phyloP scores from a whole-genome alignment of 2,113 vertebrate genomes.

The Trogon melanurus region DNA sequence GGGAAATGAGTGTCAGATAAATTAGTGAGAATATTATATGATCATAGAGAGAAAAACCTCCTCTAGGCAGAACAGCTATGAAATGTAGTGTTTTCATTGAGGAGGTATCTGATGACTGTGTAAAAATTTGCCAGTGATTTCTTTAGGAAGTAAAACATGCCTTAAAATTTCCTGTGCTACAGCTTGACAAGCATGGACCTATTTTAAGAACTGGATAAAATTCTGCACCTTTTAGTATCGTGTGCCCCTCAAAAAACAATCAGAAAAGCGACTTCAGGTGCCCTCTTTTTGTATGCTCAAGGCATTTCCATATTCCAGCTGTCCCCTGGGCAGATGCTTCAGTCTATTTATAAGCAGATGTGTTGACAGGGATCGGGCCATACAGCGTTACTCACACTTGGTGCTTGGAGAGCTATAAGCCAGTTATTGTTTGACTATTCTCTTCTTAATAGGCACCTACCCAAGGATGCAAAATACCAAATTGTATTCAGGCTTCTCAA shows the following conservation, averaged over 20 bases:
- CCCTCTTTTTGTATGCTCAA: neutral
- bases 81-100: neutral
- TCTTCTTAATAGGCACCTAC: neutral
- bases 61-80: neutral
- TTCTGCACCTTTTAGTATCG: neutral
- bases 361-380: neutral
- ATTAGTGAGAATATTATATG: neutral
- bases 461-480: neutral
- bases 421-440: neutral
- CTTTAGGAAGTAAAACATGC: neutral
- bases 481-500: neutral
- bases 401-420: neutral
- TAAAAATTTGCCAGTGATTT: neutral
- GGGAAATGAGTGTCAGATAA: constrained; percentile 8
- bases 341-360: neutral
- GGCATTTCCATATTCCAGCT: neutral
- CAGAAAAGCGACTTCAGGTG: neutral
- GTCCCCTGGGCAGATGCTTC: neutral
- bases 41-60: neutral
- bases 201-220: neutral
- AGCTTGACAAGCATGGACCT: neutral
- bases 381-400: neutral
- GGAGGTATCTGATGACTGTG: neutral
- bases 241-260: neutral
- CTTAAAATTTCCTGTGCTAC: neutral